phyloP scores from a whole-genome alignment of 35 echinoderm and acorn worm species.

The Heliocidaris erythrogramma region DNA sequence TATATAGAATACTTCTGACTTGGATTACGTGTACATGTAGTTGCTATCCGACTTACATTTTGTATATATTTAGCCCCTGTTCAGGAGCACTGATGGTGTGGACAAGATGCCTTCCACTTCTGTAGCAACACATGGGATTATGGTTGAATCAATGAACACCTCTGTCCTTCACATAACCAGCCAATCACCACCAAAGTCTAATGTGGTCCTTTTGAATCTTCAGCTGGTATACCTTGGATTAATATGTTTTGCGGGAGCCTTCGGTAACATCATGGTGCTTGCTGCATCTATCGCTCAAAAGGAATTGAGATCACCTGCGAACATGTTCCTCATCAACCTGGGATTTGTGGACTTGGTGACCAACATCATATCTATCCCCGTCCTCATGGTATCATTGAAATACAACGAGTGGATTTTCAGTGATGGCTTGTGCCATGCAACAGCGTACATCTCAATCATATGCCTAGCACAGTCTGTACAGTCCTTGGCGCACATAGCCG shows the following conservation, averaged over 20 bases:
- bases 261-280: constrained; percentile 40
- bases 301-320: neutral
- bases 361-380: constrained; percentile 32
- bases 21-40: neutral
- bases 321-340: constrained; percentile 37
- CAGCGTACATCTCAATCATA: constrained; percentile 20
- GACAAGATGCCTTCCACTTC: neutral
- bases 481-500: constrained; percentile 33
- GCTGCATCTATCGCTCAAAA: neutral
- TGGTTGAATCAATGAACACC: neutral
- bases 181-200: neutral
- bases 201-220: neutral
- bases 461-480: constrained; percentile 42
- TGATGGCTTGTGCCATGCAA: constrained; percentile 24
- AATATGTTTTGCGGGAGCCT: constrained; percentile 1
- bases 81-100: neutral
- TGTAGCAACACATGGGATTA: neutral
- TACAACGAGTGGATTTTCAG: constrained; percentile 40
- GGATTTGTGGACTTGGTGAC: constrained; percentile 23
- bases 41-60: no score
- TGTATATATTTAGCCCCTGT: neutral
- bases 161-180: neutral
- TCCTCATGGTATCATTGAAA: constrained; percentile 20
- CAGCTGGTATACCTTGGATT: constrained; percentile 28
- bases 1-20: neutral